These are phyloP conservation scores for Crossoptilon crossoptilon DNA, from an alignment of 2,797 vertebrate genomes.

Conservation along the genomic window DNA sequence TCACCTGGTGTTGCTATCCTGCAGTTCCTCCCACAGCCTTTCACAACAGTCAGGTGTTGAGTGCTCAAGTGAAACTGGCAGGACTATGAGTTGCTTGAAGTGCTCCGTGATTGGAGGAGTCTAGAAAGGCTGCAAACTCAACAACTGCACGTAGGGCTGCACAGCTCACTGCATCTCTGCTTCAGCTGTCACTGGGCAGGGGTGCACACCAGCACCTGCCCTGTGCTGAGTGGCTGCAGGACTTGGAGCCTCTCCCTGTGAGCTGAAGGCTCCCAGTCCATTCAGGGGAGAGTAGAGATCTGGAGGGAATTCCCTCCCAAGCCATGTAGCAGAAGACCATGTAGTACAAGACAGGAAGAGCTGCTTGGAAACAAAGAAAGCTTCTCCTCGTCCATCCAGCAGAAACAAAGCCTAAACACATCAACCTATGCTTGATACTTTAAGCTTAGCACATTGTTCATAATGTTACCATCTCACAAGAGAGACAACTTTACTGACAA, in stretches of 20 bases:
- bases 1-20: not conserved
- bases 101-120: not conserved
- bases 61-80: not conserved
- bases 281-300: too few species aligned
- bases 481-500: not conserved
- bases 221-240: too few species aligned
- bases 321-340: accelerated
- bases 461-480: not conserved
- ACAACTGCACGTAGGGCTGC: not conserved
- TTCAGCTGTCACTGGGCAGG: not conserved
- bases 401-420: not conserved
- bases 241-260: too few species aligned
- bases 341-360: not conserved
- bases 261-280: too few species aligned
- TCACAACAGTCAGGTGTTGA: accelerated
- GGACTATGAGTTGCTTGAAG: not conserved
- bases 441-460: not conserved
- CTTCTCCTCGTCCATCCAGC: not conserved
- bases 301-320: too few species aligned
- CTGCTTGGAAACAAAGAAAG: not conserved
- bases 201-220: not conserved
- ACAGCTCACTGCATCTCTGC: not conserved
- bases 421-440: not conserved
- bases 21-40: not conserved
- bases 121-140: not conserved